Percentiles rank a stretch among this genome's conserved stretches.
phyloP scores from a whole-genome alignment of 2,888 invertebrate species.

The Chirona hameri region DNA sequence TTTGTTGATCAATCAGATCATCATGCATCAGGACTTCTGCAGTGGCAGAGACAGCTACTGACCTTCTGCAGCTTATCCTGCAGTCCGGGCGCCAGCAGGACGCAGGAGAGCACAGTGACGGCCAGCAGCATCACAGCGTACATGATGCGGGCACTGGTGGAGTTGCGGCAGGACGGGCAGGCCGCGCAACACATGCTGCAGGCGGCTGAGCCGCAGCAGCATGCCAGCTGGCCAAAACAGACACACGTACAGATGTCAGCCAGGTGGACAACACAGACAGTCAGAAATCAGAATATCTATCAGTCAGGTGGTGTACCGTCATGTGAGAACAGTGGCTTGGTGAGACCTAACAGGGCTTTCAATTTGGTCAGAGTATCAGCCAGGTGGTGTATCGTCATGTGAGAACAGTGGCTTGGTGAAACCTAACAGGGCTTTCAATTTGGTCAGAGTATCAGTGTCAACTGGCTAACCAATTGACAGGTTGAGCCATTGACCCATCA shows the following conservation, averaged over 20 bases:
- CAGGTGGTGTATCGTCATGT: too few species aligned
- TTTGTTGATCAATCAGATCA: neutral
- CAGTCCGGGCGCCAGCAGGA: constrained; percentile 86
- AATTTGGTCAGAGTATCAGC: too few species aligned
- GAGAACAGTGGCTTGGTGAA: neutral
- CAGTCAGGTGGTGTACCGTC: too few species aligned
- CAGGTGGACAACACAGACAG: too few species aligned
- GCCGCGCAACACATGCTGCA: constrained; percentile 96
- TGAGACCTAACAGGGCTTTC: too few species aligned
- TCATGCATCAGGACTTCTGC: neutral
- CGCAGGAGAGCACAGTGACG: constrained; percentile 80
- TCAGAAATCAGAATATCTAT: too few species aligned
- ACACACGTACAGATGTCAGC: too few species aligned
- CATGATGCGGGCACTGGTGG: constrained; percentile 93
- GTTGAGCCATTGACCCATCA: too few species aligned
- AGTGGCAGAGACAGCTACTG: constrained; percentile 39
- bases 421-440: too few species aligned
- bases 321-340: too few species aligned
- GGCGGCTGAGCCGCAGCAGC: constrained; percentile 90
- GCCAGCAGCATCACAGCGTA: constrained; percentile 90
- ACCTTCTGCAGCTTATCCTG: constrained; percentile 78
- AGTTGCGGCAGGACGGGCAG: constrained; percentile 94
- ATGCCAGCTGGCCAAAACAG: constrained; percentile 67
- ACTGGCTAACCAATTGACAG: too few species aligned
- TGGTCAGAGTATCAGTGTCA: too few species aligned